Base-by-base conservation (phyloP, 2,113 vertebrate genomes). In the Sinocyclocheilus grahami region DNA sequence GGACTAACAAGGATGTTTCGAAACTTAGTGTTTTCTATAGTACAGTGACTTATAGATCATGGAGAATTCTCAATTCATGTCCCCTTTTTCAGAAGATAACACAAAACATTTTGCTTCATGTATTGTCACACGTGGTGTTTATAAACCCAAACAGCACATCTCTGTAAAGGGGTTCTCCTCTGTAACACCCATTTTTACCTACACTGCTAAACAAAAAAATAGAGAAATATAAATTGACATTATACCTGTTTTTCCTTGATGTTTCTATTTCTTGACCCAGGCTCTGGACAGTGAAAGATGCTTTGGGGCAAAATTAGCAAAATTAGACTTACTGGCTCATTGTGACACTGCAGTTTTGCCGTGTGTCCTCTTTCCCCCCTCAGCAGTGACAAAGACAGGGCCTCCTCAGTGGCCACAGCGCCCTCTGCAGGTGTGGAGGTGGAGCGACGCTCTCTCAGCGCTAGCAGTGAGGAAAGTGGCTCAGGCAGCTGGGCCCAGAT, bases 401-500 rank as follows among this genome's bases (percentile, higher is more conserved):
- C 90, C 76, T 85, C 90, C 0, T 94, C 93, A 89, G 55, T 88
- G 46, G 92, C 93, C 86, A 60, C 91, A 77, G 30, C 55, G 2
- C 86, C 89, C 88, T 93, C 96, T 86, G 91, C 89, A 46, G 94
- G 92, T 94, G 74, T 89, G 90, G 93, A 93, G 1, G 93, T 95
- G 82, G 96, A 97, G 86, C 93, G 94, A 81, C 96, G 95, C 88
- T 94, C 91, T 90, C 95, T 95, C 87, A 96, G 94, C 4, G 95
- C 96, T 94, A 97, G 97, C 95, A 97, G 97, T 86, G 98, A 98
- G 86, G 98, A 97, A 87, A 62, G 97, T 92, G 86, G 74, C 37
- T 97, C 94, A 79, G 97, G 97, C 86, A 98, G 97, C 94, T 99
- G 98, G 98, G 97, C 96, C 84, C 98, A 99, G 91, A 93, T 98